These are phyloP conservation scores for Trachelus iudaicus DNA, from an alignment of 2,888 invertebrate species.

Conservation along the genomic window DNA sequence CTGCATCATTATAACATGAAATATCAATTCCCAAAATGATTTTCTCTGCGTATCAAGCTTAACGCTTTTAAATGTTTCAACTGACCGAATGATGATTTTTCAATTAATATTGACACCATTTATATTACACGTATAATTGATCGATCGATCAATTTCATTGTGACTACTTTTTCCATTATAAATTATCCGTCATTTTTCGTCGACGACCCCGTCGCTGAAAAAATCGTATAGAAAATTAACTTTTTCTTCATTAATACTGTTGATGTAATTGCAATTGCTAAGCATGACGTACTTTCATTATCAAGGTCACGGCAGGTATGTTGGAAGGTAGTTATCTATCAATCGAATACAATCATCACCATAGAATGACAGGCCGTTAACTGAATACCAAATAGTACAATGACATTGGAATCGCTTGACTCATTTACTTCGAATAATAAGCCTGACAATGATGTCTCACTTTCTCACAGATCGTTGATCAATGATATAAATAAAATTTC, in stretches of 20 bases:
- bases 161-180: background rate
- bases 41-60: background rate
- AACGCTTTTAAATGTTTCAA: background rate
- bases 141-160: background rate
- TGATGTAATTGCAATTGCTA: background rate
- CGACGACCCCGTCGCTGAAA: background rate
- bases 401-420: background rate
- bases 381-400: background rate
- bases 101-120: too few species aligned
- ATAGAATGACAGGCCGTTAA: background rate
- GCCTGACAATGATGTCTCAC: background rate
- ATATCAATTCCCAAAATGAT: background rate
- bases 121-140: too few species aligned
- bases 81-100: too few species aligned
- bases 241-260: background rate
- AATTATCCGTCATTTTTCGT: background rate
- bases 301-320: background rate
- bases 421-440: background rate
- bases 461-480: background rate
- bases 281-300: background rate
- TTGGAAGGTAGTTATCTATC: background rate
- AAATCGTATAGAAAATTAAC: background rate
- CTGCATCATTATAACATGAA: too few species aligned
- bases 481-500: background rate
- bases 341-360: background rate